Evolutionary conservation across 2,797 vertebrate species (phyloP), one percentile per base, ranked within the genome.

Genomic region (Malacoctenus gilli): DNA sequence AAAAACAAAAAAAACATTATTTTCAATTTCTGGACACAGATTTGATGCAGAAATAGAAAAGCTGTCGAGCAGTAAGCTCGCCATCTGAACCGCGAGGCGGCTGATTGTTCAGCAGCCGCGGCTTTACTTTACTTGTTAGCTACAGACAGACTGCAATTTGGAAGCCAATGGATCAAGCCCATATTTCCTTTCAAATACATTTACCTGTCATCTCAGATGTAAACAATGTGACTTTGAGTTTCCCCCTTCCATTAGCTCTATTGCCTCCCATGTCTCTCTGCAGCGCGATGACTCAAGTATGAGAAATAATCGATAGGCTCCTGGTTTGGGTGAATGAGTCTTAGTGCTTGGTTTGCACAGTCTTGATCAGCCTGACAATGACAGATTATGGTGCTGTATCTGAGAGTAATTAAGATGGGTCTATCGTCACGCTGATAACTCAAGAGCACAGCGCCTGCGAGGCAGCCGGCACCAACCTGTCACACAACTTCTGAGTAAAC

Each of bases 401-500:
- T 65, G 75, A 78, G 74, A 83, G 89, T 91, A 92, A 92, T 92
- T 91, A 92, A 91, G 89, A 92, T 81, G 79, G 87, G 75, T 85
- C 84, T 81, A 79, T 89, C 75, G 80, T 81, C 80, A 84, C 60
- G 53, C 79, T 69, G 86, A 88, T 84, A 84, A 84, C 84, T 86
- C 70, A 67, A 59, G 66, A 80, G 76, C 78, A 59, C 37, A 64
- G 83, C 71, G 81, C 67, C 77, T 53, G 49, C 35, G 28, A 75
- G 68, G 77, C 75, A 74, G 61, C 41, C 75, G 49, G 65, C 71
- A 38, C 50, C 71, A 63, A 76, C 71, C 76, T 84, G 85, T 85
- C 82, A 82, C 59, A 78, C 61, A 59, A 56, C 72, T 64, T 57
- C 63, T 59, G 44, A 50, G 69, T 78, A 83, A 78, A 82, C 77